Evolutionary conservation across 2,888 invertebrate species (phyloP).

Genomic region (Pandemis heparana): DNA sequence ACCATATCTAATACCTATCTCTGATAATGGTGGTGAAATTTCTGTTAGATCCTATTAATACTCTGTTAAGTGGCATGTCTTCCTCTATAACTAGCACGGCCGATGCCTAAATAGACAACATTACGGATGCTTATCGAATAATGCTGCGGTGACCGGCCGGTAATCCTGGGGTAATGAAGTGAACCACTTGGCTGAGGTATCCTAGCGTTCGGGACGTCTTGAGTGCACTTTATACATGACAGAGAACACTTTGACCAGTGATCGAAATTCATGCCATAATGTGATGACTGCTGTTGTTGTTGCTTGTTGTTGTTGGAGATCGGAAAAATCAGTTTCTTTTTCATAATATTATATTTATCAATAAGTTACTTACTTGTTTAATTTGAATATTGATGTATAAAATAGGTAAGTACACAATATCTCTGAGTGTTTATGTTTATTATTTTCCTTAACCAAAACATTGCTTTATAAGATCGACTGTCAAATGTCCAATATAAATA

Average conservation of each 20-base stretch:
- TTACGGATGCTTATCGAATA: not conserved
- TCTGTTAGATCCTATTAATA: no score
- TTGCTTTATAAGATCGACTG: rapidly evolving
- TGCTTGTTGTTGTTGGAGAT: no score
- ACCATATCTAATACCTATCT: no score
- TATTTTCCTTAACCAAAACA: not conserved
- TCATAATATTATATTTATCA: no score
- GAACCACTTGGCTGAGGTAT: constrained; percentile 5
- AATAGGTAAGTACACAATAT: not conserved
- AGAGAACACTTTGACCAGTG: not conserved
- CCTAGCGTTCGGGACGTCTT: not conserved
- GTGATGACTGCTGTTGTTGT: not conserved
- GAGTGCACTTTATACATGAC: constrained; percentile 8
- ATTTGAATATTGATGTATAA: no score
- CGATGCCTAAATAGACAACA: not conserved
- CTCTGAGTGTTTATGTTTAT: no score
- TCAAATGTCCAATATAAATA: no score
- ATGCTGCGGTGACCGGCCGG: not conserved
- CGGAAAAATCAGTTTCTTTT: no score
- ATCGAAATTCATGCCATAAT: constrained; percentile 4
- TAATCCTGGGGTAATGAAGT: constrained; percentile 1
- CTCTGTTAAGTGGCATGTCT: not conserved
- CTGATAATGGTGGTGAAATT: no score
- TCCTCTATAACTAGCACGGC: not conserved
- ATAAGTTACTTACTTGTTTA: no score